A percentile compares a stretch with the other conserved stretches of the same genome.
Evolutionary conservation across 1,140 invertebrate genomes (phyloP).

Genomic region (Trichoplusia ni): DNA sequence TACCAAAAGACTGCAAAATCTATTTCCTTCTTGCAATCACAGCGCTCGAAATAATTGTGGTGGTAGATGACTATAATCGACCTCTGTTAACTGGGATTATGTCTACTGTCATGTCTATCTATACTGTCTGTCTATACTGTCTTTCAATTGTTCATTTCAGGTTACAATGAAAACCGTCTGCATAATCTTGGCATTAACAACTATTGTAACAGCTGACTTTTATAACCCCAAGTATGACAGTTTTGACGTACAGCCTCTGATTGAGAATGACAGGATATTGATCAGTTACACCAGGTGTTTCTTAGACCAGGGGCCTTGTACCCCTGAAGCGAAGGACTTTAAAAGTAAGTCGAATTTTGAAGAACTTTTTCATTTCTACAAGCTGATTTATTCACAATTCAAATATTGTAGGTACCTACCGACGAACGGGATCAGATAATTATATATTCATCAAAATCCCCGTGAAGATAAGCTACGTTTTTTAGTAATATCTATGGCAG

Average conservation of each 20-base stretch:
- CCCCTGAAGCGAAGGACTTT: conserved; percentile 87
- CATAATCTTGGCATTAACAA: conserved; percentile 24
- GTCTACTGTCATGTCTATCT: background rate
- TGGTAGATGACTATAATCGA: no score
- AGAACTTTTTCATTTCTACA: background rate
- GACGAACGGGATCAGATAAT: no score
- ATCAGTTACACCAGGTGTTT: conserved; percentile 87
- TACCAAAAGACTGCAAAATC: no score
- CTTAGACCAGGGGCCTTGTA: conserved; percentile 87
- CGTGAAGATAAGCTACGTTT: no score
- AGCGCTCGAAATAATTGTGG: no score
- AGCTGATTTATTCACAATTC: no score
- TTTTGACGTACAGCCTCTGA: conserved; percentile 86
- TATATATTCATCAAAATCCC: no score
- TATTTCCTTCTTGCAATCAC: no score
- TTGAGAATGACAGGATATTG: conserved; percentile 86
- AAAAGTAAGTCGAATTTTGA: conserved; percentile 84
- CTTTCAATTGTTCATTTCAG: background rate
- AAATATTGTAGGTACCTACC: no score
- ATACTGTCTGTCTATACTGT: background rate
- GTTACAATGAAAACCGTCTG: conserved; percentile 22
- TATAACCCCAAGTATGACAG: conserved; percentile 81
- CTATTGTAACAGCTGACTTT: conserved; percentile 50
- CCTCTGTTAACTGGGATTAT: no score
- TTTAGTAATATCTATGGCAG: no score